A percentile compares a stretch with the other conserved stretches of the same genome.
phyloP scores from a whole-genome alignment of 2,113 vertebrate genomes.

The Alces alces region DNA sequence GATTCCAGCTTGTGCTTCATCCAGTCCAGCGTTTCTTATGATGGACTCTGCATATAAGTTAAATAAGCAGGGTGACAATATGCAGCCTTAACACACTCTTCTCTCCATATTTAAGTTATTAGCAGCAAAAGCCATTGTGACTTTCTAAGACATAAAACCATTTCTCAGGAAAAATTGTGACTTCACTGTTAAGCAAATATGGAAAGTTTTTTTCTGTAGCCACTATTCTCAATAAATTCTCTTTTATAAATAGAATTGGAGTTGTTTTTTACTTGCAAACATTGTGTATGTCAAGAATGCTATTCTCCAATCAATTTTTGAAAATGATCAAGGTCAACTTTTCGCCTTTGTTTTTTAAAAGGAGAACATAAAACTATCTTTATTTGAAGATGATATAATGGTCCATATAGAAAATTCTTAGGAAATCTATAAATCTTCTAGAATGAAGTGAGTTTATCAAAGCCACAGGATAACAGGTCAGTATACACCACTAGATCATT shows the following conservation, averaged over 20 bases:
- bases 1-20: neutral
- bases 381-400: neutral
- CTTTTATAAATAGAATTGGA: neutral
- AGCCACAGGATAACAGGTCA: neutral
- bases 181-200: constrained; percentile 1
- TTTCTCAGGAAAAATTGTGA: constrained; percentile 12
- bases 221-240: neutral
- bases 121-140: neutral
- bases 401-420: neutral
- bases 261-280: neutral
- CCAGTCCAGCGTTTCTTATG: neutral
- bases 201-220: neutral
- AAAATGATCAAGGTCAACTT: neutral
- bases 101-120: constrained; percentile 38
- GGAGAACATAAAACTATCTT: neutral
- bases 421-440: neutral
- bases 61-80: neutral
- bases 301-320: neutral
- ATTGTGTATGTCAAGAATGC: neutral
- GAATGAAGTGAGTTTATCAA: neutral
- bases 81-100: neutral
- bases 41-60: neutral
- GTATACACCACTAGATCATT: neutral
- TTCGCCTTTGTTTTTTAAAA: neutral
- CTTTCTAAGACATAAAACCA: constrained; percentile 40